Evolutionary conservation across 2,888 invertebrate species (phyloP).

Genomic region (Eristalis pertinax): DNA sequence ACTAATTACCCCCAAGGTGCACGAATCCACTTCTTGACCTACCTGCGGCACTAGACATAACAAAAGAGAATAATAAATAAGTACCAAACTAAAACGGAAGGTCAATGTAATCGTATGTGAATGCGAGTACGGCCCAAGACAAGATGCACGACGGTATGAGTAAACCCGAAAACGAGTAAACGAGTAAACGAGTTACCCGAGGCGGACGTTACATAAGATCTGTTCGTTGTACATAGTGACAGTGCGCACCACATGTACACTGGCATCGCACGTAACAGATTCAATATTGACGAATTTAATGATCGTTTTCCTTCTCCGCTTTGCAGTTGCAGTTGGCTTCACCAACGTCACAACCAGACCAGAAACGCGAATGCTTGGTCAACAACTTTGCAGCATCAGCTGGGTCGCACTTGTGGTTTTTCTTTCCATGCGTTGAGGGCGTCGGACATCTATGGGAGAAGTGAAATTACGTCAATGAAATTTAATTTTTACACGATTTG

Average conservation of each 20-base stretch:
- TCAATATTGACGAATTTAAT: slow-evolving; percentile 39
- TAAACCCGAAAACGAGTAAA: not conserved
- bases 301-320: slow-evolving; percentile 16
- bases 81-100: slow-evolving; percentile 22
- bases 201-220: slow-evolving; percentile 35
- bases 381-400: not conserved
- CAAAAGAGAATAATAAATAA: not conserved
- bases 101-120: slow-evolving; percentile 31
- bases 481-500: not conserved
- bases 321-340: not conserved
- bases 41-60: not conserved
- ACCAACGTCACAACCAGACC: not conserved
- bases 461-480: not conserved
- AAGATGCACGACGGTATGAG: not conserved
- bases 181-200: slow-evolving; percentile 23
- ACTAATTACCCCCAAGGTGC: slow-evolving; percentile 13
- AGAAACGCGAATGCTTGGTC: not conserved
- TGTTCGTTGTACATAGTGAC: not conserved
- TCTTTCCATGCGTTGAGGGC: not conserved
- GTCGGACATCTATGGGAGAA: not conserved
- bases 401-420: not conserved
- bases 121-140: not conserved
- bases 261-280: not conserved
- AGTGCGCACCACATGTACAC: not conserved
- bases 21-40: slow-evolving; percentile 18